Base-by-base conservation (phyloP, 2,797 vertebrate genomes). In the Luscinia megarhynchos region DNA sequence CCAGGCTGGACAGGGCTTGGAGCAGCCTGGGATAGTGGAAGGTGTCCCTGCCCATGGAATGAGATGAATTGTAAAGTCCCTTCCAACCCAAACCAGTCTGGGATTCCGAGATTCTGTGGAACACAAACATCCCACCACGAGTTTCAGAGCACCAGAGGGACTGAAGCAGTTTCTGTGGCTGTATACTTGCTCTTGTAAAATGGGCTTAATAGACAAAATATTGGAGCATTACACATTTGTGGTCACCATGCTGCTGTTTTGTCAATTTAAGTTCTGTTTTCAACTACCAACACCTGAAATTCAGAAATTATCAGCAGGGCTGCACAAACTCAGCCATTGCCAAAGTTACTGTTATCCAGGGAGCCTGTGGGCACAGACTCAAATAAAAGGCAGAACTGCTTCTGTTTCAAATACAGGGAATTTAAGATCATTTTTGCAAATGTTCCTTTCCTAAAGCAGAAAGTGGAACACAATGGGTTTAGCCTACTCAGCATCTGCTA, bases 11-110 rank as follows among this genome's bases (percentile, higher is more conserved):
- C 0, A 0, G 46, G 46, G 29, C 11, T 53, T 7, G 34, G 55
- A 68, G 41, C 36, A 38, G 0, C 11, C 55, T 69, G 70, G 34
- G 55, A 6, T 0, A 12, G 16, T 6, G 27, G 50, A 0, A 89
- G 50, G 15, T 23, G 57, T 43, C 55, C 63, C 32, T 43, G 15
- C 19, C 29, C 41, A 24, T 7, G 22, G 40, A 8, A 54, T 2
- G 2, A 19, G n/a, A 53, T n/a, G 4, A 34, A 34, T 38, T 58
- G 13, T 46, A 8, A 58, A 36, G n/a, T 46, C 45, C n/a, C 23
- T 51, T 51, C 12, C 58, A 51, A 13, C 29, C 17, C 45, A 58
- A 70, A 51, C 6, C n/a, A 58, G 8, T 16, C 19, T 18, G 41
- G 6, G 50, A 55, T 55, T 23, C 46, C 4, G 4, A 48, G 22